Conservation (phyloP, 2,113 vertebrate species). For the Sylvia atricapilla region DNA sequence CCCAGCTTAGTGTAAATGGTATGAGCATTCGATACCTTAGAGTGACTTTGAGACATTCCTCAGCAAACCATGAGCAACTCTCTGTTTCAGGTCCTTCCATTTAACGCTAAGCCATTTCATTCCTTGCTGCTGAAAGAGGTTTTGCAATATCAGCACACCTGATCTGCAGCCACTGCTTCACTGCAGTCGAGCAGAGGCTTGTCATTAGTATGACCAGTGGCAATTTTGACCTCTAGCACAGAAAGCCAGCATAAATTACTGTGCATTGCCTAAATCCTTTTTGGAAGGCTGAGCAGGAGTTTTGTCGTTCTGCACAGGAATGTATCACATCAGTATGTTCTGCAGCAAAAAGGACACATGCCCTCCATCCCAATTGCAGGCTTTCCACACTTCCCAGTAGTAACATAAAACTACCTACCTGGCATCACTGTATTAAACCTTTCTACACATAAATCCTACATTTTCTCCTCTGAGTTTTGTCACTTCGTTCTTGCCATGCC, state of each 20-base stretch:
- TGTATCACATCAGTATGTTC: not conserved
- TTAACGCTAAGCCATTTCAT: not conserved
- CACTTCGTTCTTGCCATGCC: not conserved
- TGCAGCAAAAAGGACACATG: not conserved
- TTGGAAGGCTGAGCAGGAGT: not conserved
- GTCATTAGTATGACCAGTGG: not conserved
- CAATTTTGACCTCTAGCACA: not conserved
- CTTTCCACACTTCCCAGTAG: not conserved
- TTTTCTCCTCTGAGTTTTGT: not conserved
- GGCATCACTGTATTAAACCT: not conserved
- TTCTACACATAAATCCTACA: not conserved
- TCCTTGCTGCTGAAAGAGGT: not conserved
- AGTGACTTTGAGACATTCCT: not conserved
- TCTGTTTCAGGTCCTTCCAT: not conserved
- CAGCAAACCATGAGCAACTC: not conserved
- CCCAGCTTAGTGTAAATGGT: not conserved
- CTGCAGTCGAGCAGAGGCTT: not conserved
- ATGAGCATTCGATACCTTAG: not conserved
- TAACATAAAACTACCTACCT: not conserved
- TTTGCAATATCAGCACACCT: not conserved
- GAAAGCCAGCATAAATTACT: slow-evolving; percentile 8
- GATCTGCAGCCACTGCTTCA: slow-evolving; percentile 12
- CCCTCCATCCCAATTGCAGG: not conserved
- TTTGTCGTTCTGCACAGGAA: not conserved
- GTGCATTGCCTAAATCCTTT: not conserved